Evolutionary conservation across 2,888 invertebrate species (phyloP).

Genomic region (Tupiocoris notatus): DNA sequence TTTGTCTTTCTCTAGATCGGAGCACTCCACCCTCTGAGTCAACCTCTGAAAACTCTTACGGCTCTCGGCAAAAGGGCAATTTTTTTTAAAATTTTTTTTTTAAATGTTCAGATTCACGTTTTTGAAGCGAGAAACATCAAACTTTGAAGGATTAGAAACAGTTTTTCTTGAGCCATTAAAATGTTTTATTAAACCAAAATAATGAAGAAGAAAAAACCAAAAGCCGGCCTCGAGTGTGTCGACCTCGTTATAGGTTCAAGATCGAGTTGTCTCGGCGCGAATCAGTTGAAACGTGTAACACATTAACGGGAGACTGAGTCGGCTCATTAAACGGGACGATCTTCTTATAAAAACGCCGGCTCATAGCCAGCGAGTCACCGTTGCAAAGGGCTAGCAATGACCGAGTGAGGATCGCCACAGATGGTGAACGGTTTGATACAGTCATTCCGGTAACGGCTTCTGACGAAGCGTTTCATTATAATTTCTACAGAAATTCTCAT

Average conservation of each 20-base stretch:
- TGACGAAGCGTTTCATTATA: not conserved
- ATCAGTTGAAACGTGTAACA: not conserved
- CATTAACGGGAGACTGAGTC: not conserved
- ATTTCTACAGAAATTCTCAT: not conserved
- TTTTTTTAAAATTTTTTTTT: no score
- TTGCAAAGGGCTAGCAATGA: slow-evolving; percentile 9
- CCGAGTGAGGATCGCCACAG: not conserved
- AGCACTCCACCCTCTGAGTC: no score
- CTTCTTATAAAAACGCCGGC: not conserved
- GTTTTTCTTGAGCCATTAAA: no score
- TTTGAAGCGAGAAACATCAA: no score
- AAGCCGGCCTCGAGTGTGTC: no score
- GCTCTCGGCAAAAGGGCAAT: no score
- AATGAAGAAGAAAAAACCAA: no score
- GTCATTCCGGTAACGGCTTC: not conserved
- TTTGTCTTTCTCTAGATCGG: no score
- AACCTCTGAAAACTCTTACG: no score
- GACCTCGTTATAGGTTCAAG: not conserved
- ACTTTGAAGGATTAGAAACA: no score
- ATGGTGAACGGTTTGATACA: not conserved
- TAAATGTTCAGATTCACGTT: no score
- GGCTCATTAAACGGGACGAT: not conserved
- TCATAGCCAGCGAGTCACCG: not conserved
- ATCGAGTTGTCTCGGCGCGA: not conserved
- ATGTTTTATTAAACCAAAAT: no score